phyloP scores from a whole-genome alignment of 2,113 vertebrate species.

The Leucosticte australis region DNA sequence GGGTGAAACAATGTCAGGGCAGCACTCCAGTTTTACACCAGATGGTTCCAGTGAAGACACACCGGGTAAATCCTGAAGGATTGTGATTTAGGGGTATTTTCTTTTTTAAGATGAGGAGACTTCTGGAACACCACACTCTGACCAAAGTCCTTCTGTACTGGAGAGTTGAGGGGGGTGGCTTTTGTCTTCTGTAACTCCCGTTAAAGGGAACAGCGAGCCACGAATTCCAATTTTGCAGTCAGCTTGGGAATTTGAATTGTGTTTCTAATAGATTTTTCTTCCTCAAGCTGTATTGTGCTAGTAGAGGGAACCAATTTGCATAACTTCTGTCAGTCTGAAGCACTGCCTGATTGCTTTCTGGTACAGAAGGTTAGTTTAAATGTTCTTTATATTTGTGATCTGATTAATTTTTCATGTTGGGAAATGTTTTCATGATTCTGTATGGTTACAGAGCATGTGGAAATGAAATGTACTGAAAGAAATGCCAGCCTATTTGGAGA shows the following conservation, averaged over 20 bases:
- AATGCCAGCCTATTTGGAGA: neutral
- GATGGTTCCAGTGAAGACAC: neutral
- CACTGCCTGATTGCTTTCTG: neutral
- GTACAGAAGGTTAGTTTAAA: neutral
- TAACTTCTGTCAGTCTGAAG: neutral
- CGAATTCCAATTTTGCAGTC: neutral
- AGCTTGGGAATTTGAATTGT: neutral
- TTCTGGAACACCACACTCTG: neutral
- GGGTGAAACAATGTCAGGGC: neutral
- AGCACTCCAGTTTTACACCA: neutral
- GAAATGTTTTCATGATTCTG: neutral
- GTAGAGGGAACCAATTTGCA: neutral
- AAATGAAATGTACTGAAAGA: neutral
- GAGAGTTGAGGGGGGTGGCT: accelerated
- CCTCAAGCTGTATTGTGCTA: neutral
- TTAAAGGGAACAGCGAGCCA: neutral
- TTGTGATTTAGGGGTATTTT: neutral
- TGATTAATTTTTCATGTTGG: neutral
- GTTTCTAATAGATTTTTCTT: neutral
- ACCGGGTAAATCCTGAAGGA: accelerated
- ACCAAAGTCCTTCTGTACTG: neutral
- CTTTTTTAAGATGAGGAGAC: neutral
- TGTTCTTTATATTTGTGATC: neutral
- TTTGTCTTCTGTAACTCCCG: neutral
- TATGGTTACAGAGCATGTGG: neutral